Base-by-base conservation (phyloP, 2,797 vertebrate genomes). In the Muscicapa striata region DNA sequence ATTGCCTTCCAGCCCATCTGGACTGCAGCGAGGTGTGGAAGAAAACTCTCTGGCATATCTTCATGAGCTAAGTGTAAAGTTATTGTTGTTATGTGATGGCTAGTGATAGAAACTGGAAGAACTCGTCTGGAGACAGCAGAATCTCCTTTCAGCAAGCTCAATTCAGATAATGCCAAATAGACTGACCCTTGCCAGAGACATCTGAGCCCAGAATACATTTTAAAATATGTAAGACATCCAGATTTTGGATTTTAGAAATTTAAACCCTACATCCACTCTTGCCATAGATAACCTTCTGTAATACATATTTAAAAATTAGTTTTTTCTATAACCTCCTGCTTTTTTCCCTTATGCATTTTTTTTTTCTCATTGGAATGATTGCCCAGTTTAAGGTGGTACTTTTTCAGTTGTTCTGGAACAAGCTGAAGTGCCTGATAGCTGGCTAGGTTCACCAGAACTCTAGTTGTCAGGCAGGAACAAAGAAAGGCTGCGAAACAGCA, bases 31-130 rank as follows among this genome's bases (percentile, higher is more conserved):
- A 96, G 72, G 51, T 90, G 57, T 21, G 6, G 78, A 93, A 87
- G 91, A 89, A 55, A 83, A 78, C 77, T 91, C 66, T 84, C 90
- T 57, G 70, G 74, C 73, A 49, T 76, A 86, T 76, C 54, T 93
- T 78, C 66, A 61, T 86, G 79, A 96, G 73, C 87, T 86, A 88
- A 94, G 85, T 81, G 87, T 73, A 55, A 90, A 95, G 66, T 86
- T 94, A 68, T 75, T 93, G 69, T 80, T 83, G 51, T 91, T 94
- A 88, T n/a, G 51, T 54, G 66, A 81, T 84, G 73, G 54, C 43
- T 93, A 63, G 87, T 48, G 67, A 66, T 41, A 87, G 87, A 58
- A 94, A 86, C 70, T 69, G 90, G n/a, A 81, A 86, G 64, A 89
- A 84, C 48, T 81, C 0, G 0, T 92, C 75, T 78, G 55, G 78